Base-by-base conservation (phyloP, 64 coral and sea anemone genomes). In the Acropora yongei region DNA sequence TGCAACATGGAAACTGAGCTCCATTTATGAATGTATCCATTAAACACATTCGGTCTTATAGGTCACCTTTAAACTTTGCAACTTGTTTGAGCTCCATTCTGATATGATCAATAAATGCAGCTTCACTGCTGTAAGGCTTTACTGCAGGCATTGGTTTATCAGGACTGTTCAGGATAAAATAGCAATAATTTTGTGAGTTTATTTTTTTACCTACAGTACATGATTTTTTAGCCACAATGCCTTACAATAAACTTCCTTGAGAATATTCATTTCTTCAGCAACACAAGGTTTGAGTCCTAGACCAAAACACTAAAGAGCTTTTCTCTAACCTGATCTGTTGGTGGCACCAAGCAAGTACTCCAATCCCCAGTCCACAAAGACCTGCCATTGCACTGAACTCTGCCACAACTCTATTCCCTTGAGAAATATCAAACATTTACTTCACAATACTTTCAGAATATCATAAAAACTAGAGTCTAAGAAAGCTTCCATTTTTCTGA, bases 311-410 rank as follows among this genome's bases (percentile, higher is more conserved):
- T 30, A 30, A 30, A 30, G 30, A 30, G 30, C 30, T 30, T 73
- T 75, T 44, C 40, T 76, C 63, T 77, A 18, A 90, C 83, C 93
- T 84, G 13, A 97, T 69, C 30, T 94, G 88, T 18, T 97, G 96
- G 49, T 87, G 69, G 57, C 92, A 97, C 96, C 96, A 97, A 47
- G 68, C 89, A 53, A 85, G 78, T 18, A 97, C 11, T 61, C 96
- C 96, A 4, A 97, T 39, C 61, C 92, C 92, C 83, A 94, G 84
- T 61, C 96, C 96, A 72, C 48, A 77, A 44, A 76, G 72, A 73
- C 96, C 96, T 17, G 96, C 96, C 83, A 97, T 88, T 69, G 83
- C 83, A 77, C 77, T 82, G 79, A 94, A 97, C 58, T 91, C 96
- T 57, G 92, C 92, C 17, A 97, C 96, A 78, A 73, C 84, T 77